phyloP scores from a whole-genome alignment of 2,113 vertebrate species.

The Ursus arctos region DNA sequence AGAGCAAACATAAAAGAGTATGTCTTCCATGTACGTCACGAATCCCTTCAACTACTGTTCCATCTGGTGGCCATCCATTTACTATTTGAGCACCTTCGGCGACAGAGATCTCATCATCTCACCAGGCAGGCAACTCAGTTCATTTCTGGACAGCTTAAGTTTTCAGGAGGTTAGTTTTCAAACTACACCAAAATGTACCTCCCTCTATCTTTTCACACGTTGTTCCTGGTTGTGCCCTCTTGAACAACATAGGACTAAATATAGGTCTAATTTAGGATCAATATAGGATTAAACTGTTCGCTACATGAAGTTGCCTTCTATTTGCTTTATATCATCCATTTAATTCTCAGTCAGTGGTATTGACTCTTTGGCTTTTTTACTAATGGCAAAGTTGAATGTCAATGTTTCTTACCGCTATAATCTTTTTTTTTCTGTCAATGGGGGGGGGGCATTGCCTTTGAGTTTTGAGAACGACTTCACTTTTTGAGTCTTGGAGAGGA shows the following conservation, averaged over 20 bases:
- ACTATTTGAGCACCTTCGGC: neutral
- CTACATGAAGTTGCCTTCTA: neutral
- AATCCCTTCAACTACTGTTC: neutral
- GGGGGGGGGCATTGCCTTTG: neutral
- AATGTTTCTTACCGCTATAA: neutral
- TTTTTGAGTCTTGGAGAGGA: neutral
- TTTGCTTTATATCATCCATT: neutral
- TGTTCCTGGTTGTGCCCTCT: neutral
- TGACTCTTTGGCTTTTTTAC: neutral
- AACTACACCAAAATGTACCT: neutral
- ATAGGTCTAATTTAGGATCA: neutral
- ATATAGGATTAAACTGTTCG: neutral
- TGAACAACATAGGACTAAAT: neutral
- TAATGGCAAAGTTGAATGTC: slow-evolving; percentile 4
- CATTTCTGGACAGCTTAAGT: neutral
- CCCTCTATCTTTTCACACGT: neutral
- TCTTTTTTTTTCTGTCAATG: neutral
- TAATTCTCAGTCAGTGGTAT: slow-evolving; percentile 1
- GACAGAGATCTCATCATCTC: neutral
- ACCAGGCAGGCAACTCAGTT: neutral
- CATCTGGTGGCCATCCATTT: neutral
- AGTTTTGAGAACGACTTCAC: slow-evolving; percentile 17
- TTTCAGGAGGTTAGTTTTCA: slow-evolving; percentile 40
- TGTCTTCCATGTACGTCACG: neutral
- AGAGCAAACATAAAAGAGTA: neutral